These are phyloP conservation scores for Melitaea athalia DNA, from an alignment of 2,888 invertebrate species.

Conservation along the genomic window DNA sequence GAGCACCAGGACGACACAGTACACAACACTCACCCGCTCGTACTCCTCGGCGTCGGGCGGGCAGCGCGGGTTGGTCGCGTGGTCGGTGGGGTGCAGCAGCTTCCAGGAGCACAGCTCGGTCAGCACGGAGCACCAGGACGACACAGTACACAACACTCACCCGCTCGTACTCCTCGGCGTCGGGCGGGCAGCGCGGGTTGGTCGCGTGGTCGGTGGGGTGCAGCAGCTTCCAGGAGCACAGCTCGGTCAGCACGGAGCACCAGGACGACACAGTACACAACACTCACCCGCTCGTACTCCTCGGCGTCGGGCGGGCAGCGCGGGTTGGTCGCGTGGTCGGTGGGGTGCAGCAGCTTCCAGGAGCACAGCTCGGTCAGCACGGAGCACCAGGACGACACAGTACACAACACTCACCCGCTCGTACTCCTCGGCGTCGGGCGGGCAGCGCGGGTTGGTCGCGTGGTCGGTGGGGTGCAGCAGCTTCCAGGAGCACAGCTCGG, in stretches of 20 bases:
- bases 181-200: conserved; percentile 96
- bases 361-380: conserved; percentile 98
- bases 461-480: conserved; percentile 98
- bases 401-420: conserved; percentile 86
- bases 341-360: conserved; percentile 99
- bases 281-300: conserved; percentile 94
- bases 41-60: conserved; percentile 99
- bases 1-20: too few species aligned
- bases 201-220: conserved; percentile 99
- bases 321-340: conserved; percentile 97
- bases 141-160: conserved; percentile 64
- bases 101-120: conserved; percentile 99
- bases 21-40: conserved; percentile 86
- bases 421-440: conserved; percentile 98
- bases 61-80: conserved; percentile 96
- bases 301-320: conserved; percentile 98
- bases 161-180: conserved; percentile 99
- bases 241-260: conserved; percentile 97
- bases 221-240: conserved; percentile 98
- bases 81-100: conserved; percentile 98
- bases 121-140: too few species aligned
- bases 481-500: conserved; percentile 99
- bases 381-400: conserved; percentile 96
- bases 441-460: conserved; percentile 96
- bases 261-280: conserved; percentile 88